A percentile compares a stretch with the other conserved stretches of the same genome.
Evolutionary conservation across 2,888 invertebrate genomes (phyloP).

Genomic region (Rhagium mordax): DNA sequence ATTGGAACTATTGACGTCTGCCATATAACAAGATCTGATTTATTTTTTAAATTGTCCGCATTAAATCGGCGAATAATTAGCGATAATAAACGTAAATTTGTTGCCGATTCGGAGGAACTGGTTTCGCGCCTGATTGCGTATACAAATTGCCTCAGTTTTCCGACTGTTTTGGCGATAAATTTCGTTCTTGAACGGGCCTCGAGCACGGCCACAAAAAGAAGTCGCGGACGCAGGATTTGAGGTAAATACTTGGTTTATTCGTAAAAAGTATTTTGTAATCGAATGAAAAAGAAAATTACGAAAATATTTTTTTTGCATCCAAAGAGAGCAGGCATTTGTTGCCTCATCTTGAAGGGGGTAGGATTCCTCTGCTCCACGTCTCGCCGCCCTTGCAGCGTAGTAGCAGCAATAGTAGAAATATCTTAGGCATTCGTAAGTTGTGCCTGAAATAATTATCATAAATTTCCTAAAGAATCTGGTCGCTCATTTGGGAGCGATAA

Average conservation of each 20-base stretch:
- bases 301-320: no score
- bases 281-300: no score
- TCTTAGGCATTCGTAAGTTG: neutral
- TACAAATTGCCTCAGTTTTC: conserved; percentile 20
- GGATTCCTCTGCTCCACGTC: no score
- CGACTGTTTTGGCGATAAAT: conserved; percentile 9
- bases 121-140: conserved; percentile 33
- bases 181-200: conserved; percentile 5
- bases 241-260: no score
- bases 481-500: neutral
- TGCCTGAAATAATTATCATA: neutral
- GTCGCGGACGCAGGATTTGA: no score
- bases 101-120: conserved; percentile 46
- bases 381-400: no score
- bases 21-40: conserved; percentile 59
- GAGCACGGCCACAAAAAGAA: neutral
- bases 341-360: no score
- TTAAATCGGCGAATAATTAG: conserved; percentile 53
- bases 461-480: neutral
- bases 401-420: neutral
- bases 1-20: conserved; percentile 59
- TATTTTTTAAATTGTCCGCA: conserved; percentile 50
- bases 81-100: conserved; percentile 55
- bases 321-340: no score
- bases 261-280: no score